phyloP scores from a whole-genome alignment of 2,113 vertebrate genomes.

The Rhinoderma darwinii region DNA sequence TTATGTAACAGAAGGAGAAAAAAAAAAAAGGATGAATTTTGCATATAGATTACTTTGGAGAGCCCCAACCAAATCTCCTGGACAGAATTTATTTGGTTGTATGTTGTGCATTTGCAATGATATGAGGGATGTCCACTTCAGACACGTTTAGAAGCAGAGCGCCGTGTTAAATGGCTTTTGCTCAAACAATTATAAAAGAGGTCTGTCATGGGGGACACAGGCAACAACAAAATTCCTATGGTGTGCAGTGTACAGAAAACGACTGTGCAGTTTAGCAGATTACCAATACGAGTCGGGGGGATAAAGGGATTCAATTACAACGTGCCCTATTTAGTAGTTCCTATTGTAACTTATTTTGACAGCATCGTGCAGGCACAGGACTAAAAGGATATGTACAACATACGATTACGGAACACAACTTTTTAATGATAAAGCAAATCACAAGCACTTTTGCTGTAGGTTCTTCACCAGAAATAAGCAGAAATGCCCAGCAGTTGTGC shows the following conservation, averaged over 20 bases:
- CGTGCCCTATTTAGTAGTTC: background rate
- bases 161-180: background rate
- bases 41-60: slow-evolving; percentile 46
- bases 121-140: slow-evolving; percentile 39
- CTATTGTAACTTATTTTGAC: background rate
- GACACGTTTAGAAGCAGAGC: background rate
- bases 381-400: background rate
- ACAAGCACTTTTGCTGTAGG: too few relatives aligned
- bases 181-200: slow-evolving; percentile 22
- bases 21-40: slow-evolving; percentile 4
- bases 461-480: too few relatives aligned
- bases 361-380: background rate
- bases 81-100: slow-evolving; percentile 24
- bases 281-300: background rate
- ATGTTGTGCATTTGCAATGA: slow-evolving; percentile 19
- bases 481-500: too few relatives aligned
- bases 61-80: background rate
- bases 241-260: background rate
- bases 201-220: slow-evolving; percentile 4
- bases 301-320: background rate
- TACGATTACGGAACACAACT: background rate
- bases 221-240: background rate
- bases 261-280: background rate
- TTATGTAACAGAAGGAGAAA: slow-evolving; percentile 16
- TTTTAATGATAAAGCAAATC: too few relatives aligned